Evolutionary conservation across 2,113 vertebrate species (phyloP), one percentile per base, ranked within the genome.

Genomic region (Thalassarche chlororhynchos): DNA sequence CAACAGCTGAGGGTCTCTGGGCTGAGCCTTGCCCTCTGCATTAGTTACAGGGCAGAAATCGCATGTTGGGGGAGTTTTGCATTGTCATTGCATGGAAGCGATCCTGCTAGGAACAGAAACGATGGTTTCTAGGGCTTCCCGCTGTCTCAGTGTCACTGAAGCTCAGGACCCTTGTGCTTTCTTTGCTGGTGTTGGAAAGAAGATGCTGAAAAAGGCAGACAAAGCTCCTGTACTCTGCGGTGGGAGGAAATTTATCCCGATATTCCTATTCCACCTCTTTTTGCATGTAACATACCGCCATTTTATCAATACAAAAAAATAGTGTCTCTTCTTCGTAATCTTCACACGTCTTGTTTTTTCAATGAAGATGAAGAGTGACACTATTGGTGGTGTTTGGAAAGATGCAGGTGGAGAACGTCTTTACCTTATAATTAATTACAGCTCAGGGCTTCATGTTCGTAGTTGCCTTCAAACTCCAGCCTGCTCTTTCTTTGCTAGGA

Each of bases 311-410:
- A 25, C 2, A 20, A 87, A 72, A 62, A 49, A 17, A 18, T 0
- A 20, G 26, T 4, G 0, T 17, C 20, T 89, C 17, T 23, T 52
- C 49, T 58, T 64, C 0, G 0, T 28, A 12, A 65, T 76, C 72
- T 58, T 71, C 36, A 12, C 3, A 1, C 10, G 10, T 69, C 34
- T 80, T 28, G 1, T 69, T 77, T 72, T 69, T 77, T 25, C 44
- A n/a, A 0, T 17, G 23, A 57, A 51, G 34, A 31, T 31, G 47
- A 61, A 34, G 3, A 84, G 8, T 75, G 52, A 15, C 8, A 4
- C 28, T 69, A 5, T 10, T 51, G 49, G 9, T 60, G 34, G 8
- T 49, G 10, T 21, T 79, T 61, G 54, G 75, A 61, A 80, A 83
- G 47, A 36, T 47, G 29, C 31, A 70, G 62, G 23, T 11, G 23